Evolutionary conservation across 2,888 invertebrate genomes (phyloP), one percentile per base, ranked within the genome.

Genomic region (Agrypnus murinus): DNA sequence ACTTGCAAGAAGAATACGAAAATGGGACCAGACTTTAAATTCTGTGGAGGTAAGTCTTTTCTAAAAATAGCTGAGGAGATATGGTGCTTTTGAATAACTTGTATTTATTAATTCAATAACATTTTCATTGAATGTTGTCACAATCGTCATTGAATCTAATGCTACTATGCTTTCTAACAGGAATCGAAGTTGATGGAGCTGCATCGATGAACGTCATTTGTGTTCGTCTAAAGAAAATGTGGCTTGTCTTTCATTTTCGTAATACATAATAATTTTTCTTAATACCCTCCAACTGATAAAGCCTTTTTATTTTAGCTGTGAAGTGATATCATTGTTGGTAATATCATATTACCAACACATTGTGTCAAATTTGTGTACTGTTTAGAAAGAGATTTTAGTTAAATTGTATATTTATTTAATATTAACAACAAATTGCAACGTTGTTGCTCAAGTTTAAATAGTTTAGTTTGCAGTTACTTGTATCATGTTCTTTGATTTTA

Each of bases 1-100:
- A 0, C 70, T 91, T 31, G 88, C 90, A 0, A 85, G 82, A 6
- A 84, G 85, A 19, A 77, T 90, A 70, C 45, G 84, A 85, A 63
- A 77, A 76, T 64, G 40, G 10, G 40, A 59, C 10, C 34, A 36
- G 36, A n/a, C n/a, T 1, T 34, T 53, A 34, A 43, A 31, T 14
- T 40, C 14, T 19, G 40, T 19, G 1, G 59, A 59, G 59, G 59
- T 59, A 12, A 36, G 60, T 38, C 5, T n/a, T n/a, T n/a, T n/a
- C n/a, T n/a, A n/a, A n/a, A n/a, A n/a, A n/a, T n/a, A n/a, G n/a
- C n/a, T n/a, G n/a, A n/a, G n/a, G n/a, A n/a, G n/a, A n/a, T n/a
- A n/a, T n/a, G n/a, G n/a, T n/a, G n/a, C n/a, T n/a, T n/a, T n/a
- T n/a, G n/a, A n/a, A 43, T 57, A 14, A 14, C 17, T 46, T 12